Evolutionary conservation across 2,888 invertebrate genomes (phyloP), one percentile per base, ranked within the genome.

Genomic region (Drosophila monieri): DNA sequence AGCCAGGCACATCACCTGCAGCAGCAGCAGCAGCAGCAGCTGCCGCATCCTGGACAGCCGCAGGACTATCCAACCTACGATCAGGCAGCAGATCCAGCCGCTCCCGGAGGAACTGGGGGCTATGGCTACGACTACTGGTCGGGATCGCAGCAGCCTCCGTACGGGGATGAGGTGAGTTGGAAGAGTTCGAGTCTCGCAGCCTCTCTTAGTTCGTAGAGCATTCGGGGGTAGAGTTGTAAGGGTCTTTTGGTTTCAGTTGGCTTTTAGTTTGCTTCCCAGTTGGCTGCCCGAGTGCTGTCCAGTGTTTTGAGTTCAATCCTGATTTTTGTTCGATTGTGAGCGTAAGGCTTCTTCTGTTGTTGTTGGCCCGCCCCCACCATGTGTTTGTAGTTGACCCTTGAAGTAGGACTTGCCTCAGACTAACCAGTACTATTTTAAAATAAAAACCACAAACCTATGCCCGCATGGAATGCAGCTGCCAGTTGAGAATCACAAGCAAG

Each of bases 101-200:
- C 59, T 51, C 39, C 68, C 53, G 53, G 55, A 1, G 18, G 49
- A 1, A 15, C 49, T 1, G n/a, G 53, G 8, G 58, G 21, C 37
- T 52, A 57, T 65, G 73, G 67, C 27, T 89, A 89, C 51, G 89
- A 89, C 14, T 89, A 89, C 60, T 89, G 89, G 89, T 58, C 74
- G 25, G 61, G 64, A 54, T 74, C 57, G 46, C 81, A 80, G 41
- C 85, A 81, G 52, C 89, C 78, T 27, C 78, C 78, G 4, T 70
- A 75, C 46, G 74, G 67, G 58, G 87, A 87, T 56, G 85, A 87
- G 87, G 86, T 86, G 76, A 57, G 88, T 80, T 9, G 8, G 25
- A 47, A 5, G 6, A 30, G 23, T 39, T 23, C 18, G 18, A 18
- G 18, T 12, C 30, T 15, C 21, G 1, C 35, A 3, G 25, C 48